Evolutionary conservation across 2,113 vertebrate genomes (phyloP), one percentile per base, ranked within the genome.

Genomic region (Chaenogobius annularis): DNA sequence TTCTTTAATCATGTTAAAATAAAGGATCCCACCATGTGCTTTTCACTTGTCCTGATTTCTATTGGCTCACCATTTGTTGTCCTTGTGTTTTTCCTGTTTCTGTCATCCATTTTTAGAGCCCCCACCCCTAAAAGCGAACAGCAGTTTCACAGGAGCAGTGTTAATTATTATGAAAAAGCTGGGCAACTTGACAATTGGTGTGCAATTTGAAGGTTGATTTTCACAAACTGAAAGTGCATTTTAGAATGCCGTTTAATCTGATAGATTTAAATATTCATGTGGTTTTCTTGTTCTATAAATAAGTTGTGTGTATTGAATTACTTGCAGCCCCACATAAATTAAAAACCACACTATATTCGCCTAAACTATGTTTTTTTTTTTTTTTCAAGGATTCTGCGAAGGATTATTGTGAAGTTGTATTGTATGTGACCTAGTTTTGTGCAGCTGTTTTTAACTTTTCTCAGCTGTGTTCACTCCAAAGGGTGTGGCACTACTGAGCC

Each of bases 41-140:
- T 9, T 43, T 22, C 80, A 63, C 65, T 37, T 76, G 78, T 70
- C 67, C 82, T 59, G 23, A 72, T 79, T 80, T 61, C 65, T 65
- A 67, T 77, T 72, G 72, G 59, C 72, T 84, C 72, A 73, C 77
- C 78, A 65, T 26, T 72, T 63, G 74, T 79, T 79, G 77, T 81
- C 67, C 68, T n/a, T 14, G 47, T 74, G 48, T 54, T 46, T 52
- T 68, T 19, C 73, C 72, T 62, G 58, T 74, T 55, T 75, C 73
- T 81, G 80, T 84, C 80, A 70, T 48, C 77, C 83, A 47, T 87
- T 86, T 79, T 83, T 72, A 83, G 35, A 74, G 67, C 78, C 79
- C 84, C 79, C 55, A 56, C 12, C 74, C 58, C 0, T 11, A 56
- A 31, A 31, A 35, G n/a, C 40, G 5, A 44, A 13, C 56, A 63